Evolutionary conservation across 2,888 invertebrate species (phyloP), one percentile per base, ranked within the genome.

Genomic region (Actias luna): DNA sequence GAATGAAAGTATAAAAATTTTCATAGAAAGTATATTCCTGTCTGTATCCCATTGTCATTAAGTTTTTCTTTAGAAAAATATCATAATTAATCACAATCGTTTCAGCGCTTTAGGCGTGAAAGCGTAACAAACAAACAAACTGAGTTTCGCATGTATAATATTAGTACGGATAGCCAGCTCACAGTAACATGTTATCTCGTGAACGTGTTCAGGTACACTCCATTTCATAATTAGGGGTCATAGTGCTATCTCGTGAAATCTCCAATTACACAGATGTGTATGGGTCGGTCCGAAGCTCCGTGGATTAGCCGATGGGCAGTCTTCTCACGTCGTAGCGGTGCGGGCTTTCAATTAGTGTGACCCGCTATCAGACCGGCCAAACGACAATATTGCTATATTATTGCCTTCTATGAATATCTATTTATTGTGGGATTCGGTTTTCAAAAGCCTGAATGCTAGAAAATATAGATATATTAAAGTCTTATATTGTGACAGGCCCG

Each of bases 181-280:
- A 29, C 42, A 39, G 27, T 39, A 22, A 42, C 25, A 59, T 29
- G 59, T 59, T 59, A 42, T 59, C 59, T 59, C 29, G 36, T 25
- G 39, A 55, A 29, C 36, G 59, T 39, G 59, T 62, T 75, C 77
- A 74, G 75, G 77, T 77, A 71, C 69, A 73, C 72, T 70, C 75
- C 76, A 79, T 79, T 79, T 77, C 80, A 85, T 84, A 87, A 88
- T 87, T 83, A 84, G 80, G 82, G 84, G 84, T 80, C 79, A 82
- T 83, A 82, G 89, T 87, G 89, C 84, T 91, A 92, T 91, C 90
- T 89, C 84, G 91, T 83, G 85, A 90, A 89, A 92, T 89, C 89
- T 89, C 86, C 85, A 88, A 90, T 90, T 88, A 88, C 82, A 80
- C 76, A 78, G 75, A 76, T 77, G 76, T 75, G 76, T 82, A 79